Evolutionary conservation across 2,888 invertebrate species (phyloP).

Genomic region (Drosophila austrosaltans): DNA sequence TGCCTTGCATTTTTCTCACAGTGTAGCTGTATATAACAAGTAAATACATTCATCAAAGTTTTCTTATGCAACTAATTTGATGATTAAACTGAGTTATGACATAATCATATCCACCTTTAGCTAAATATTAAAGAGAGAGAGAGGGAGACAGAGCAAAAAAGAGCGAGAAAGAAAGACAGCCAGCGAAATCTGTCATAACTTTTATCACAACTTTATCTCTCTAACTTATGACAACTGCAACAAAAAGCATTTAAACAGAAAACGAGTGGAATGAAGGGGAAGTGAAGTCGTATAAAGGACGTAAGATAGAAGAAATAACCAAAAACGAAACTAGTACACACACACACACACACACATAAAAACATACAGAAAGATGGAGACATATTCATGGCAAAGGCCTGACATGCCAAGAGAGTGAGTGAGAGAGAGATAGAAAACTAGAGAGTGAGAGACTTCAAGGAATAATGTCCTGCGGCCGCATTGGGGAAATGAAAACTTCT

Average conservation of each 20-base stretch:
- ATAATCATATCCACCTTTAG: slow-evolving; percentile 13
- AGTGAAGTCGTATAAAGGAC: slow-evolving; percentile 19
- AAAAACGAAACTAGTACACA: slow-evolving; percentile 5
- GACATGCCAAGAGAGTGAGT: slow-evolving; percentile 54
- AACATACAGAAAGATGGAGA: slow-evolving; percentile 30
- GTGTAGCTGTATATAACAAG: neutral
- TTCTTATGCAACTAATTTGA: slow-evolving; percentile 28
- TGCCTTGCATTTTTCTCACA: neutral
- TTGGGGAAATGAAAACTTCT: slow-evolving; percentile 74
- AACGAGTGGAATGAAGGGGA: slow-evolving; percentile 14
- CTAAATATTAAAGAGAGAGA: neutral
- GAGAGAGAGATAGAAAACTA: slow-evolving; percentile 29
- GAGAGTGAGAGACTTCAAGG: slow-evolving; percentile 25
- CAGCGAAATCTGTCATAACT: slow-evolving; percentile 47
- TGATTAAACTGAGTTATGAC: slow-evolving; percentile 24
- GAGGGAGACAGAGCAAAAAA: neutral
- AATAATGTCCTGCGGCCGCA: slow-evolving; percentile 73
- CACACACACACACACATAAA: slow-evolving; percentile 6
- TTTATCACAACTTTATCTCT: slow-evolving; percentile 57
- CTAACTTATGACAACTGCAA: slow-evolving; percentile 50
- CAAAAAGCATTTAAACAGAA: slow-evolving; percentile 53
- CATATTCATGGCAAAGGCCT: slow-evolving; percentile 58
- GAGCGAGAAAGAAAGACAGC: slow-evolving; percentile 1
- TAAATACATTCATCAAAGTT: neutral
- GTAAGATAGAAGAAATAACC: slow-evolving; percentile 20